These are phyloP conservation scores for Lepus timidus DNA, from an alignment of 2,113 vertebrate genomes.

Conservation along the genomic window DNA sequence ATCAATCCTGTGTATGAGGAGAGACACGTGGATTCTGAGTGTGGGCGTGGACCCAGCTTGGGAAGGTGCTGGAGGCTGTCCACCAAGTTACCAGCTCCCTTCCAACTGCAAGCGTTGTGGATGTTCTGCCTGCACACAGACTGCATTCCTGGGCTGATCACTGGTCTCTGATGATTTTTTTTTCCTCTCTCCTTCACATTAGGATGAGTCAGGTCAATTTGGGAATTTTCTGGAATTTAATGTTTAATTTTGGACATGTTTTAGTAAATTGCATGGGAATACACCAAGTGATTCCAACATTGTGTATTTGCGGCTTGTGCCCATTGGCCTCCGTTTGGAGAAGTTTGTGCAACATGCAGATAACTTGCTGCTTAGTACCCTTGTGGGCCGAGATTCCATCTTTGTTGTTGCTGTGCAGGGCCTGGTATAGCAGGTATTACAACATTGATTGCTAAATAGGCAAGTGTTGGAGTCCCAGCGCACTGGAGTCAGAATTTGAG, in stretches of 20 bases:
- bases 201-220: not conserved
- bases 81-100: rapidly evolving
- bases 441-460: rapidly evolving
- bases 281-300: rapidly evolving
- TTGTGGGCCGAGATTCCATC: not conserved
- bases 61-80: not conserved
- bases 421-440: no score
- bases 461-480: no score
- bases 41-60: no score
- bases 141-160: not conserved
- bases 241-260: not conserved
- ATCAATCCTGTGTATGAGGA: not conserved
- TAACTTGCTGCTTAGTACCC: no score
- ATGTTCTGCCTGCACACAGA: rapidly evolving
- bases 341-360: not conserved
- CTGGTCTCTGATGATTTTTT: not conserved
- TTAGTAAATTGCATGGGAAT: not conserved
- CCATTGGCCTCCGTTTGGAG: not conserved
- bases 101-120: rapidly evolving
- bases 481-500: not conserved
- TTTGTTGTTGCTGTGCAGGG: not conserved
- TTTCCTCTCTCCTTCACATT: not conserved
- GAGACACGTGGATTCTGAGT: not conserved
- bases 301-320: not conserved
- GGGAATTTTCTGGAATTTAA: not conserved